Evolutionary conservation across 2,888 invertebrate genomes (phyloP), one percentile per base, ranked within the genome.

Genomic region (Diplazon laetatorius): DNA sequence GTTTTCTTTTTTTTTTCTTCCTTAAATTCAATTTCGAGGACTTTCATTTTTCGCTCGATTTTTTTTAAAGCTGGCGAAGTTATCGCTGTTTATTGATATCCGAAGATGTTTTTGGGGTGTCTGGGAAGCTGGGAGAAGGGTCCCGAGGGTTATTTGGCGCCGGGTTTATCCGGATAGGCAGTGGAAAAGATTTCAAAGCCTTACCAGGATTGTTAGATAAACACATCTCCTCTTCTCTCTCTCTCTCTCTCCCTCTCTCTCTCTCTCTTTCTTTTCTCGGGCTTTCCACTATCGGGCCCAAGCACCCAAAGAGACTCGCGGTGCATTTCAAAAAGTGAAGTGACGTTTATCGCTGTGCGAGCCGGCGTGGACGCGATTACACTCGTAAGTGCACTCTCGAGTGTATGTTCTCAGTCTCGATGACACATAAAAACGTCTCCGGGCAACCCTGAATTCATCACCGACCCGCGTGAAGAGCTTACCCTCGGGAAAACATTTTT

Each of bases 261-360:
- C 30, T 5, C 30, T 30, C n/a, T n/a, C n/a, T n/a, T n/a, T n/a
- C n/a, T n/a, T n/a, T n/a, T n/a, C n/a, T n/a, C n/a, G n/a, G n/a
- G n/a, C n/a, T n/a, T n/a, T n/a, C n/a, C n/a, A n/a, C n/a, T n/a
- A n/a, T n/a, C n/a, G n/a, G n/a, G n/a, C n/a, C n/a, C n/a, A n/a
- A n/a, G n/a, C n/a, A n/a, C n/a, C n/a, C n/a, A n/a, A n/a, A n/a
- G n/a, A 72, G 44, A 16, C 25, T 48, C 48, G 37, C 6, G 48
- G 46, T 39, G 14, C 12, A 63, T 72, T 69, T 77, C 9, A 42
- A 65, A 59, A 66, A 48, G 20, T 74, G 39, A 48, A 70, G 74
- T 69, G 60, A 20, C 35, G 55, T 74, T 77, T 68, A 74, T 77
- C 74, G 52, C 22, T 55, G 18, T 35, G 57, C 52, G 52, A 46